Percentiles rank a stretch among this genome's conserved stretches.
These are phyloP conservation scores for Oxytorus armatus DNA, from an alignment of 2,888 invertebrate genomes.

Conservation along the genomic window DNA sequence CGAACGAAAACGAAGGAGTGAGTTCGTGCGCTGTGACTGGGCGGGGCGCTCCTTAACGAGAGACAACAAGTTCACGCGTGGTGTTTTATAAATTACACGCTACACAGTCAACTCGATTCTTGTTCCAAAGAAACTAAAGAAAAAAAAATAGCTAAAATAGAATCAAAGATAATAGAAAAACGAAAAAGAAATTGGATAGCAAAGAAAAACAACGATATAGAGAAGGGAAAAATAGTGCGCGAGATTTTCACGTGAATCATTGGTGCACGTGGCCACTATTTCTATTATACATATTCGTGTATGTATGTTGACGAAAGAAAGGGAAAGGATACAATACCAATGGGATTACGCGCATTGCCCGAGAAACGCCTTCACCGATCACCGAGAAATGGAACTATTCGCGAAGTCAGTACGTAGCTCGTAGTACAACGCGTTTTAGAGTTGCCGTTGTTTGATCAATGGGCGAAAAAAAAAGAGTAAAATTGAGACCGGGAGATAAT, in stretches of 20 bases:
- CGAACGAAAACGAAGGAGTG: slow-evolving; percentile 20
- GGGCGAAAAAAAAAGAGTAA: background rate
- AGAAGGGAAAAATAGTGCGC: slow-evolving; percentile 12
- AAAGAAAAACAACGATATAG: background rate
- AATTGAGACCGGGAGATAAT: slow-evolving; percentile 14
- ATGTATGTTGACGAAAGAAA: slow-evolving; percentile 15
- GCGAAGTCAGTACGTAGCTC: slow-evolving; percentile 71
- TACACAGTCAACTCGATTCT: background rate
- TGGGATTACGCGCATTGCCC: slow-evolving; percentile 71
- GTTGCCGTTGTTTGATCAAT: slow-evolving; percentile 16
- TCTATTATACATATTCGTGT: background rate
- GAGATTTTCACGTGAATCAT: slow-evolving; percentile 46
- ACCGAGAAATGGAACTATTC: slow-evolving; percentile 69
- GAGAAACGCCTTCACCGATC: slow-evolving; percentile 62
- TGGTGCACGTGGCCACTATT: slow-evolving; percentile 34
- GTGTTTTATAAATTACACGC: slow-evolving; percentile 32
- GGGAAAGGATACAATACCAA: slow-evolving; percentile 66
- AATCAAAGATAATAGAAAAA: background rate
- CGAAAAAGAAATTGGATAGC: slow-evolving; percentile 14
- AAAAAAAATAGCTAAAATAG: background rate
- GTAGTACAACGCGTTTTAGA: slow-evolving; percentile 48
- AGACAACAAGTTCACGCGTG: slow-evolving; percentile 42
- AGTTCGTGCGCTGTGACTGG: slow-evolving; percentile 37
- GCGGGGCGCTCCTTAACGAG: slow-evolving; percentile 56
- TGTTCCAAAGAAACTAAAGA: background rate